Base-by-base conservation (phyloP, 1,140 invertebrate species). In the Drosophila tani region DNA sequence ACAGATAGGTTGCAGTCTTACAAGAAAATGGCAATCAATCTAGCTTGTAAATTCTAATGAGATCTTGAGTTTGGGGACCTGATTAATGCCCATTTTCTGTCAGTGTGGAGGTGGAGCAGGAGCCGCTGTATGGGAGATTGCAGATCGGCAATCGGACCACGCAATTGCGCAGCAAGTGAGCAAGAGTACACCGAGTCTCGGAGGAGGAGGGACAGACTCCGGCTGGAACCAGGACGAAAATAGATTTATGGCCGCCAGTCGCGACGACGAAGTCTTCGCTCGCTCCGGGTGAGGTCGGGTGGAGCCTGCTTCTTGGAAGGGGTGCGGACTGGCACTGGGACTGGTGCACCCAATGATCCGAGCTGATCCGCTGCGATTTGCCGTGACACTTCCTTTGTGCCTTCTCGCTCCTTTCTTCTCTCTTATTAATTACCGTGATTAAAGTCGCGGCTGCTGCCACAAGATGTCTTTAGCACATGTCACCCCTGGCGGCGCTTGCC, bases 401-500 rank as follows among this genome's bases (percentile, higher is more conserved):
- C 58, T 11, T 17, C 49, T 58, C 21, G 32, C 29, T 63, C 53
- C 62, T 57, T 64, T 73, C 57, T 75, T 56, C 35, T 43, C 41
- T 70, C 53, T 84, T 84, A 88, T 87, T 88, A 88, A 88, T 88
- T 87, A 75, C 84, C 62, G 73, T 75, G 84, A 87, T 87, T 87
- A 87, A 84, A 84, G 81, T 55, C 67, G 62, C 66, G 59, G 60
- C 53, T 41, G 62, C 70, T 71, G 75, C 80, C 79, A 68, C 62
- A 68, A 51, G 53, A 86, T 86, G 82, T 85, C 82, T 87, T 81
- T 74, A 82, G 80, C 82, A 86, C 82, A 86, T 86, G 83, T 86
- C 82, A 87, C 79, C 50, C 62, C 64, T 56, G 47, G 47, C 41
- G 47, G 24, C 41, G 29, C 41, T 79, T 77, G 45, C 53, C 53